Evolutionary conservation across 2,888 invertebrate genomes (phyloP), one percentile per base, ranked within the genome.

Genomic region (Drosophila mimetica): DNA sequence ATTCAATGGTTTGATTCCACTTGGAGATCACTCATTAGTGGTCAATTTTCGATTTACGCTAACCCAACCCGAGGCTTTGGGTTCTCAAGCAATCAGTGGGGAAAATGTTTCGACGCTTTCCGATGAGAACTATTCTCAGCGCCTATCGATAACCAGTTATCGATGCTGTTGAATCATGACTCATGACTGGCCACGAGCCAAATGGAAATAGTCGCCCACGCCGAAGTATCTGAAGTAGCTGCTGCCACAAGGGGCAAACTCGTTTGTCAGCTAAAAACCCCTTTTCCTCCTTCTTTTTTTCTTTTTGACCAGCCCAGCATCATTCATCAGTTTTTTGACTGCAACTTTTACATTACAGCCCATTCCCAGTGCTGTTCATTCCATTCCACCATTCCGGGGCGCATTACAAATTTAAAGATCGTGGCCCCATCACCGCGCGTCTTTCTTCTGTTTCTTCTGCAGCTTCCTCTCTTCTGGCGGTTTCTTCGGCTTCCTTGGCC

Each of bases 141-240:
- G 53, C 30, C 54, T 61, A 61, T 61, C 60, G 60, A 61, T 61
- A 61, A 60, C 60, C 67, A 53, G 67, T 67, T 67, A 70, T 69
- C 67, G 67, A 30, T 50, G 28, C 34, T 46, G 65, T 30, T 50
- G 28, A 51, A 18, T 57, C 64, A 60, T 69, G 69, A 82, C 78
- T 80, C 78, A 83, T 81, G 83, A 80, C 72, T 78, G 67, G 80
- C 80, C 80, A 81, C 80, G 80, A 81, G 83, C 83, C 80, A 81
- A 79, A 47, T 25, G 44, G 37, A 50, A 48, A 28, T 22, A 61
- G 50, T 60, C 69, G 69, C 69, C 69, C 69, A 70, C 69, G 67
- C 69, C 41, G 53, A 46, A 48, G 60, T 51, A 65, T 57, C 58
- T 58, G 58, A 54, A 65, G 65, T 65, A 65, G 65, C 57, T 57